A percentile compares a stretch with the other conserved stretches of the same genome.
Evolutionary conservation across 2,113 vertebrate species (phyloP).

Genomic region (Marmota flaviventris): DNA sequence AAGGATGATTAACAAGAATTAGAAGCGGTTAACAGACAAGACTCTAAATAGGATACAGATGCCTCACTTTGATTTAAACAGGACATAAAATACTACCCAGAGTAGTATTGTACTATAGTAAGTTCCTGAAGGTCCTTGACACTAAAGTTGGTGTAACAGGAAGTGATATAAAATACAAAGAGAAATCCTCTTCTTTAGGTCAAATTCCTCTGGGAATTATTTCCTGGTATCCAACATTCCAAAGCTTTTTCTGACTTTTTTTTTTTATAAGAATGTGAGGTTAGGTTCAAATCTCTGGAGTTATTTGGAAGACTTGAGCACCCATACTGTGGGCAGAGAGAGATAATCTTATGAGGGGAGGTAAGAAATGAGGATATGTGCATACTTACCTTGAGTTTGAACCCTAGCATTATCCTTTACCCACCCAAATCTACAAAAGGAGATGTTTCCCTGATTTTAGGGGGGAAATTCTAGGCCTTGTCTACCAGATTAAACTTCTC

Average conservation of each 20-base stretch:
- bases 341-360: neutral
- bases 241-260: neutral
- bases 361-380: neutral
- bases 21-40: neutral
- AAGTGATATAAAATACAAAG: neutral
- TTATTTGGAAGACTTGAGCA: neutral
- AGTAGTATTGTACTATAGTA: neutral
- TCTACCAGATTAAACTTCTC: neutral
- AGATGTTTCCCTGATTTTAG: neutral
- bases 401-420: neutral
- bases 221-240: neutral
- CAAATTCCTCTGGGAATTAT: constrained; percentile 22
- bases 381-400: neutral
- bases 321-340: neutral
- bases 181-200: neutral
- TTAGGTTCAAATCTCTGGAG: neutral
- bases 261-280: neutral
- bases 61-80: neutral
- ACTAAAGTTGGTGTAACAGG: neutral
- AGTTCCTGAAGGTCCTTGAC: neutral
- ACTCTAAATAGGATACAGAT: neutral
- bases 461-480: neutral
- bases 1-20: constrained; percentile 11
- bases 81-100: neutral
- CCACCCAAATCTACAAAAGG: neutral